Evolutionary conservation across 2,888 invertebrate species (phyloP), one percentile per base, ranked within the genome.

Genomic region (Acleris holmiana): DNA sequence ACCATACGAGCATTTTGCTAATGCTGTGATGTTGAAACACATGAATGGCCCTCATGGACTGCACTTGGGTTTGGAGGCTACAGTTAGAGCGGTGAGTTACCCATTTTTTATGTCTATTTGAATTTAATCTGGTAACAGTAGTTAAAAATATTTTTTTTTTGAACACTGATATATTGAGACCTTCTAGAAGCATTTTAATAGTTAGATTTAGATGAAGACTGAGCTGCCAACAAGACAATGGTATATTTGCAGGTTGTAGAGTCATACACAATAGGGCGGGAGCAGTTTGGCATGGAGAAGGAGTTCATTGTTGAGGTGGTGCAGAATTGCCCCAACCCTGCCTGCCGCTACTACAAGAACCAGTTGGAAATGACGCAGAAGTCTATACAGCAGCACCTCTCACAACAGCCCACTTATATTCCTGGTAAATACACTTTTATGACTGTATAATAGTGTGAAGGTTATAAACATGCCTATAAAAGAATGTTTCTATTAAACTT

Each of bases 1-100:
- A 64, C 97, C 97, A 2, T 97, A 96, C 85, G 97, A 97, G 86
- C 97, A 97, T 82, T 97, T 97, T 93, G 97, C 97, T 1, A 97
- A 97, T 92, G 97, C 97, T 60, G 97, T 97, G 6, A 97, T 97
- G 97, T 84, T 97, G 72, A 97, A 97, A 79, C 97, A 97, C 79
- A 97, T 97, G 96, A 97, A 97, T 78, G 97, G 97, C 0, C 97
- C 97, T 0, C 97, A 97, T 82, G 97, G 97, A 1, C 89, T 97
- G 58, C 97, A 97, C 91, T 89, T 97, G 65, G 96, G 96, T 47
- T 93, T 97, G 58, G 97, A 97, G 85, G 96, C 96, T 41, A 97
- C 97, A 15, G 96, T 97, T 41, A 93, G 97, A 83, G 97, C 97
- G 60, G 97, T 96, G 82, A 94, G 94, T 93, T 6, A 54, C 46